phyloP scores from a whole-genome alignment of 2,888 invertebrate species.

The Agapostemon virescens region DNA sequence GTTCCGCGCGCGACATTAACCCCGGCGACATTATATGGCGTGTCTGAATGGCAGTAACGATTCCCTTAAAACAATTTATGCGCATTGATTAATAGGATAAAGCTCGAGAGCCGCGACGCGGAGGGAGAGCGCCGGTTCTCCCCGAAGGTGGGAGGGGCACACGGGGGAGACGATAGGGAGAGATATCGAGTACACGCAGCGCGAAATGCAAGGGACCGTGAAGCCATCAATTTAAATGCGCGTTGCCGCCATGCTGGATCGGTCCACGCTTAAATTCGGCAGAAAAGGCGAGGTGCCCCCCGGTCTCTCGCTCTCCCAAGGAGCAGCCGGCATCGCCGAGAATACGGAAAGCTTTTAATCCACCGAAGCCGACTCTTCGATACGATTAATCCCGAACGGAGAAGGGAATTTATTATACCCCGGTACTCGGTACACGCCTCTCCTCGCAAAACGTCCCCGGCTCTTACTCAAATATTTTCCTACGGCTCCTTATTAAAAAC shows the following conservation, averaged over 20 bases:
- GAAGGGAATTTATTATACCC: conserved; percentile 59
- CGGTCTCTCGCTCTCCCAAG: conserved; percentile 26
- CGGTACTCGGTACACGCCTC: not conserved
- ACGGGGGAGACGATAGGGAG: conserved; percentile 46
- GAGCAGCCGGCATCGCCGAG: conserved; percentile 48
- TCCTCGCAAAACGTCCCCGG: not conserved
- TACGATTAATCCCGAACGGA: conserved; percentile 58
- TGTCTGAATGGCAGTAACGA: conserved; percentile 69
- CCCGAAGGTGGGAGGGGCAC: not conserved
- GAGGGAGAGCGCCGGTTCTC: conserved; percentile 10
- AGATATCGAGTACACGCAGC: conserved; percentile 61
- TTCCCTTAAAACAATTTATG: conserved; percentile 71
- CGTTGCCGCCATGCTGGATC: conserved; percentile 62
- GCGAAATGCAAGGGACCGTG: conserved; percentile 69
- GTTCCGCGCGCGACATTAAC: conserved; percentile 67
- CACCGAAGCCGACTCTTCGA: conserved; percentile 49
- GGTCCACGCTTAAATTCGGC: conserved; percentile 64
- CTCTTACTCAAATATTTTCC: conserved; percentile 36
- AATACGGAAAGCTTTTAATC: conserved; percentile 65
- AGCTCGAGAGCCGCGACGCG: conserved; percentile 52
- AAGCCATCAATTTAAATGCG: conserved; percentile 70
- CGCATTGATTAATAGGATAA: conserved; percentile 71
- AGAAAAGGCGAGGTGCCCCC: conserved; percentile 38
- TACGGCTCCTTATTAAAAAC: conserved; percentile 33
- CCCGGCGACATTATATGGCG: conserved; percentile 60